Base-by-base conservation (phyloP, 35 echinoderm and acorn worm species). In the Heliocidaris tuberculata region DNA sequence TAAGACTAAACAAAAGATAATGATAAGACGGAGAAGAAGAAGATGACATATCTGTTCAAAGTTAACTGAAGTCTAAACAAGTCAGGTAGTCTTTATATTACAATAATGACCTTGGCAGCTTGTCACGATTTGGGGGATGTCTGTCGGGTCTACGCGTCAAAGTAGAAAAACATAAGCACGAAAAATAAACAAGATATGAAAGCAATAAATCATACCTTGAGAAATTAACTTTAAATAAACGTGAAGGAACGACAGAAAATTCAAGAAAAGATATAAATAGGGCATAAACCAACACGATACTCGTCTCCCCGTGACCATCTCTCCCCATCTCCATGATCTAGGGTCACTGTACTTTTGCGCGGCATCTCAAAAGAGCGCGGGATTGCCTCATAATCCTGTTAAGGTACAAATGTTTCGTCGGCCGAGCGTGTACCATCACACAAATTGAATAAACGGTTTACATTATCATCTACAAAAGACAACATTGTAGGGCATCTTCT, bases 331-430 rank as follows among this genome's bases (percentile, higher is more conserved):
- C 21, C 27, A 42, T 42, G 35, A 42, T 42, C 35, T 2, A n/a
- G 21, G 65, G 5, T 78, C 65, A 78, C 4, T 78, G 65, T 78
- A 78, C 65, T 78, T 78, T 78, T 5, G 27, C 27, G 65, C 65
- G 65, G 65, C 21, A 78, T 29, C 65, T 78, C 27, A 21, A 78
- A 78, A 78, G 65, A 78, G 65, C 27, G 65, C 27, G 65, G 27
- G 21, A 78, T 78, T 78, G 65, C 65, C 65, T n/a, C 65, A 78
- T 78, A 78, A 78, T 78, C 65, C 65, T 78, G 65, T 78, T 78
- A 78, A 21, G 35, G 6, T 78, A 8, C 27, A n/a, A 78, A 78
- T 78, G 65, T 78, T 78, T 78, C 65, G 27, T 78, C 65, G 65
- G 65, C 21, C 4, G 21, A 78, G 65, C 65, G 21, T 78, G 21